Conservation (phyloP, 64 coral and sea anemone species). For the Stylophora pistillata region DNA sequence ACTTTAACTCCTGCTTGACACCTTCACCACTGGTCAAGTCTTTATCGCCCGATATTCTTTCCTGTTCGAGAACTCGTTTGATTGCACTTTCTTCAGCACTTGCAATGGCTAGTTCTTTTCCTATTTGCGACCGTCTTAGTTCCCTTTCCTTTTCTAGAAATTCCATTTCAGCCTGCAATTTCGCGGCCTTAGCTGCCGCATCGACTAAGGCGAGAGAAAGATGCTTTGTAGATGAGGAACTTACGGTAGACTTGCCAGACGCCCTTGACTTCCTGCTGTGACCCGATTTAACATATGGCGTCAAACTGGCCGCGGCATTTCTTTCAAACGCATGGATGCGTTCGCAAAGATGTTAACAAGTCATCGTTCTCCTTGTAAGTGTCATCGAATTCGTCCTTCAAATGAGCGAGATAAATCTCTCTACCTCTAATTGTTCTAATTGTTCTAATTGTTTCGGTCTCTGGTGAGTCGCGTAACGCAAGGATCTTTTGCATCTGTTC, state of each 20-base stretch:
- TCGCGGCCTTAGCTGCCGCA: not conserved
- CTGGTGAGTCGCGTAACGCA: not conserved
- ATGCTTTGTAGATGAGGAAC: not conserved
- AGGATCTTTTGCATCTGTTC: not conserved
- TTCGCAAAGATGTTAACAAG: too few species aligned
- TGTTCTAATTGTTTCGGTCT: not conserved
- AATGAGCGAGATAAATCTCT: too few species aligned
- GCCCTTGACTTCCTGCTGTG: too few species aligned
- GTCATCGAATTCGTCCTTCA: too few species aligned
- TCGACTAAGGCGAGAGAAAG: not conserved
- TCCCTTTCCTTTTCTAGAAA: slow-evolving; percentile 65
- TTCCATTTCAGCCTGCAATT: slow-evolving; percentile 38
- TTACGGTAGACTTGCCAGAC: too few species aligned
- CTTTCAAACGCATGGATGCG: slow-evolving; percentile 22
- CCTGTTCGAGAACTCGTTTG: slow-evolving; percentile 23
- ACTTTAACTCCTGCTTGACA: slow-evolving; percentile 11
- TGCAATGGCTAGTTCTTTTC: slow-evolving; percentile 55
- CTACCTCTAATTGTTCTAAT: slow-evolving; percentile 2
- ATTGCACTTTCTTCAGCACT: slow-evolving; percentile 47
- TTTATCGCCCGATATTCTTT: slow-evolving; percentile 12
- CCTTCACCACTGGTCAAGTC: not conserved
- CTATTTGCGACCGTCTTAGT: slow-evolving; percentile 42
- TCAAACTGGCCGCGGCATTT: not conserved
- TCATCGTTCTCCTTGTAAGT: too few species aligned
- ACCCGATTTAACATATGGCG: not conserved